Evolutionary conservation across 2,113 vertebrate species (phyloP), one percentile per base, ranked within the genome.

Genomic region (Megaleporinus macrocephalus): DNA sequence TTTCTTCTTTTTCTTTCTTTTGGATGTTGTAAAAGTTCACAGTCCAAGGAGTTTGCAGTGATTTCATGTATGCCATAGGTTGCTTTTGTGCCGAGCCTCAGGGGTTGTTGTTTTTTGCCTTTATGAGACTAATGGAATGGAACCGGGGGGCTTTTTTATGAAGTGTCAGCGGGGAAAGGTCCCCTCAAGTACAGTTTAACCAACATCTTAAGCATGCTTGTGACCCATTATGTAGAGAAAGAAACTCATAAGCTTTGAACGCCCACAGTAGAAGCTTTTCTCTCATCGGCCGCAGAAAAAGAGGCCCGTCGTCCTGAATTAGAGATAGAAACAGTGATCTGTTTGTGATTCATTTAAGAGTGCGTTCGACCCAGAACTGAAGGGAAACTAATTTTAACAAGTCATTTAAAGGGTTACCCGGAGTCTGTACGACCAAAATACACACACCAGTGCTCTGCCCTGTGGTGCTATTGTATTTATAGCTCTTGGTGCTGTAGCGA

Each of bases 391-490:
- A 61, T 57, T 24, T 24, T 26, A 61, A 26, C 5, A 1, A 26
- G 5, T 61, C n/a, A 1, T 61, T 61, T 7, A 26, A 61, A 24
- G 10, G n/a, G 57, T 61, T 61, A 61, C n/a, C 24, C 24, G 13
- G 10, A 10, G 24, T 26, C 2, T 57, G 57, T 1, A 61, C 24
- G 5, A n/a, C n/a, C n/a, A 22, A 73, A 18, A 22, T 27, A 24
- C 55, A 41, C 26, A 68, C 47, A 75, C 30, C 57, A 36, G 51
- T 74, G 71, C 33, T 65, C 20, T 74, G 26, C 29, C 70, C 53
- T 81, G 14, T 49, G 27, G 76, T 69, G 11, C 68, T 65, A 73
- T 59, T 68, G 72, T 73, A 13, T 70, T 79, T 24, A 61, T 27
- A 53, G 27, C 72, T 73, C 47, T 73, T 16, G 15, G 59, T 22